A percentile compares a stretch with the other conserved stretches of the same genome.
Evolutionary conservation across 2,113 vertebrate species (phyloP).

Genomic region (Misgurnus anguillicaudatus): DNA sequence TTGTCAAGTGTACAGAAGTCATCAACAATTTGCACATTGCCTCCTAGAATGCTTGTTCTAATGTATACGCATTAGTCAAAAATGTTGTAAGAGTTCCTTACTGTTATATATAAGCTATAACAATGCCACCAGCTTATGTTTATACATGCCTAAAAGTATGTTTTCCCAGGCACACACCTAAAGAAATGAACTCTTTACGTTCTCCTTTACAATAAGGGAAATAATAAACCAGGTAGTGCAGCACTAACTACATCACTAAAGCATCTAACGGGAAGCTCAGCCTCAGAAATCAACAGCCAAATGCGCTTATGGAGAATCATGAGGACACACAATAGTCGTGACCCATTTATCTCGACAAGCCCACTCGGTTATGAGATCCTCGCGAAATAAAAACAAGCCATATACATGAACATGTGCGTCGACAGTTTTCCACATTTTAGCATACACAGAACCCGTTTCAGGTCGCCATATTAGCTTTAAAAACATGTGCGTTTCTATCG

Average conservation of each 20-base stretch:
- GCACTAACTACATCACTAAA: not conserved
- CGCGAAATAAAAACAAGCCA: not conserved
- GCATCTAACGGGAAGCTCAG: not conserved
- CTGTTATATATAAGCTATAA: too few species aligned
- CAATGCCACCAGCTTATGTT: too few species aligned
- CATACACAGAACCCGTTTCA: not conserved
- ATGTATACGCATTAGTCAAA: too few species aligned
- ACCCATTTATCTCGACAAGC: not conserved
- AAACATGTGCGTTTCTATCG: slow-evolving; percentile 13
- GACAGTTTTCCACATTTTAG: not conserved
- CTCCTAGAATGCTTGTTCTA: too few species aligned
- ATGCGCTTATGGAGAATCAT: not conserved
- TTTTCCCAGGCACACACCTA: too few species aligned
- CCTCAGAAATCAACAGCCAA: not conserved
- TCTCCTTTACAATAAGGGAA: too few species aligned
- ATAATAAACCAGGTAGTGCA: too few species aligned
- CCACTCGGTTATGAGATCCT: not conserved
- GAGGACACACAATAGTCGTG: not conserved
- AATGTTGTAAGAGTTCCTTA: too few species aligned
- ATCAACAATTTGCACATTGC: too few species aligned
- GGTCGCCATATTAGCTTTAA: slow-evolving; percentile 33
- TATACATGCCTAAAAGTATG: too few species aligned
- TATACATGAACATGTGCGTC: not conserved
- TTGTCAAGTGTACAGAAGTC: too few species aligned
- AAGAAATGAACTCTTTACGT: too few species aligned